These are phyloP conservation scores for Neogobius melanostomus DNA, from an alignment of 2,113 vertebrate species.

Conservation along the genomic window DNA sequence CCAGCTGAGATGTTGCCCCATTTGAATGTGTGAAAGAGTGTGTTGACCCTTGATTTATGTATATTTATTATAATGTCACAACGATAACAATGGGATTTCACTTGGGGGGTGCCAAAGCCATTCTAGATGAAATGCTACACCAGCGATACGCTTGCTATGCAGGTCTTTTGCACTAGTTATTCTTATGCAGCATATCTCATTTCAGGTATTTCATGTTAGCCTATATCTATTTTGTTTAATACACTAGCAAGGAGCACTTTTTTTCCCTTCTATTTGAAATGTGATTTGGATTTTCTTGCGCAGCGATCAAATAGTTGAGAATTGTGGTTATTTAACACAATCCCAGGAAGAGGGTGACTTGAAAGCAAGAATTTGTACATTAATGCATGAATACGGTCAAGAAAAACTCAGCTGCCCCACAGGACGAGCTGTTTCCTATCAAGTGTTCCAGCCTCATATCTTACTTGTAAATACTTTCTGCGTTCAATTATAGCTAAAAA, in stretches of 20 bases:
- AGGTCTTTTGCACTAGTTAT: too few species aligned
- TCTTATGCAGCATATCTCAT: too few species aligned
- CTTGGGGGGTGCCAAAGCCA: background rate
- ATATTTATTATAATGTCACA: background rate
- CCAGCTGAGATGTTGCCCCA: slow-evolving; percentile 34
- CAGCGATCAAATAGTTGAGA: slow-evolving; percentile 42
- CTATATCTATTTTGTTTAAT: too few species aligned
- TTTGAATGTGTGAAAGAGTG: slow-evolving; percentile 16
- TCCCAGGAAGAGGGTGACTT: slow-evolving; percentile 46
- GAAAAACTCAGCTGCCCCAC: slow-evolving; percentile 56
- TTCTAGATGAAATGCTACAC: background rate
- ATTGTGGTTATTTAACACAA: slow-evolving; percentile 41
- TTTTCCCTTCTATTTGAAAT: background rate
- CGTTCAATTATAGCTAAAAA: slow-evolving; percentile 63
- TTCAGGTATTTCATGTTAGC: too few species aligned
- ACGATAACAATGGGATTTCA: background rate
- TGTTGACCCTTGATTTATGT: background rate
- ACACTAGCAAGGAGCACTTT: too few species aligned
- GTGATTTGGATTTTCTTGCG: slow-evolving; percentile 20
- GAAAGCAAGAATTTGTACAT: slow-evolving; percentile 41
- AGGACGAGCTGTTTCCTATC: slow-evolving; percentile 68
- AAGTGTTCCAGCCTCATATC: slow-evolving; percentile 54
- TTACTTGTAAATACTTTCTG: slow-evolving; percentile 51
- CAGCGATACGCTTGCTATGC: too few species aligned
- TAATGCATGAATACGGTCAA: slow-evolving; percentile 28